A percentile compares a stretch with the other conserved stretches of the same genome.
Evolutionary conservation across 2,797 vertebrate genomes (phyloP).

Genomic region (Neoniphon sammara): DNA sequence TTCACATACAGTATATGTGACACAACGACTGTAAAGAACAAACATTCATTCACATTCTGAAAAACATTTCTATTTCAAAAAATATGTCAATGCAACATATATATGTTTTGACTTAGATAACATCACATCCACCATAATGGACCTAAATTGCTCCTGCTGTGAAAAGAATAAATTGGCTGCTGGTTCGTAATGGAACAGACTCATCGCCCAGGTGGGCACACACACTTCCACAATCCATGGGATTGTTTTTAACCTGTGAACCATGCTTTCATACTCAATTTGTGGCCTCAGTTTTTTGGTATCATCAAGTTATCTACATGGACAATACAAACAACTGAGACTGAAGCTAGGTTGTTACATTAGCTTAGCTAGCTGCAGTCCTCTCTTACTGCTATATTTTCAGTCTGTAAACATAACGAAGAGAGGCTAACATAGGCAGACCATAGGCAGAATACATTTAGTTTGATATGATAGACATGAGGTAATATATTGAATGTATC

Average conservation of each 20-base stretch:
- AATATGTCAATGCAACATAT: background rate
- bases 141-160: background rate
- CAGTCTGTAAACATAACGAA: conserved; percentile 52
- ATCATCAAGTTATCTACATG: conserved; percentile 74
- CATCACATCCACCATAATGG: background rate
- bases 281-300: conserved; percentile 77
- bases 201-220: conserved; percentile 2
- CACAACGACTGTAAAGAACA: background rate
- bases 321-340: conserved; percentile 83
- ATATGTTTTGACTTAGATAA: background rate
- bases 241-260: no score
- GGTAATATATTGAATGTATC: background rate
- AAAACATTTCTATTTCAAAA: conserved; percentile 2
- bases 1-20: background rate
- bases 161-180: background rate
- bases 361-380: conserved; percentile 38
- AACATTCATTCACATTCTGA: background rate
- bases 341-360: background rate
- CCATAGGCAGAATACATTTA: background rate
- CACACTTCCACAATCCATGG: conserved; percentile 47
- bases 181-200: background rate
- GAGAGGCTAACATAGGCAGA: conserved; percentile 64
- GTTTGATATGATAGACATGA: background rate
- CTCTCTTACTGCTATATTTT: conserved; percentile 67
- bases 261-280: conserved; percentile 18